phyloP scores from a whole-genome alignment of 2,113 vertebrate genomes.

The Chamaetylas fuelleborni region DNA sequence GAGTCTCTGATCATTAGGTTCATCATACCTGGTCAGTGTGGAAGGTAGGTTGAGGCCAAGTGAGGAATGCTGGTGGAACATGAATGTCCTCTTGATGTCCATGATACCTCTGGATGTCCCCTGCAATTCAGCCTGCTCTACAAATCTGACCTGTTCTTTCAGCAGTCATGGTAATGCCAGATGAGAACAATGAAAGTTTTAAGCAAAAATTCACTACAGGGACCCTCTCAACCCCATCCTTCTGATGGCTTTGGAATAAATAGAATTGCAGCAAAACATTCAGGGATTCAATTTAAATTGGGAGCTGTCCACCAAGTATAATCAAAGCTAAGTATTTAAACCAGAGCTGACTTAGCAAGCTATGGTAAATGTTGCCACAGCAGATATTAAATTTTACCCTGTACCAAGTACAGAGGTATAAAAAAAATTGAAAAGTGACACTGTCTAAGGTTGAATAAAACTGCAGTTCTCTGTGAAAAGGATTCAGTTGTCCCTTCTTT shows the following conservation, averaged over 20 bases:
- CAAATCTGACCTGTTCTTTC: background rate
- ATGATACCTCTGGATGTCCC: background rate
- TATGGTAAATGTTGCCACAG: background rate
- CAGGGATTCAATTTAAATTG: background rate
- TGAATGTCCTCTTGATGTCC: background rate
- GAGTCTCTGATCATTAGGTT: background rate
- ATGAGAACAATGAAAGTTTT: background rate
- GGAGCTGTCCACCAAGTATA: background rate
- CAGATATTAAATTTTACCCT: background rate
- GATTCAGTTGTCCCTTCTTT: background rate
- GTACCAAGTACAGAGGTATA: background rate
- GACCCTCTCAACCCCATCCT: background rate
- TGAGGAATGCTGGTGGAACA: background rate
- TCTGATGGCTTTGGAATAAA: background rate
- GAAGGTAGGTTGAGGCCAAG: background rate
- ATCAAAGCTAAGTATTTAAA: background rate
- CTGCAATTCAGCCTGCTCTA: background rate
- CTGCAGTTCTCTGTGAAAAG: background rate
- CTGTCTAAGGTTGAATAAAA: background rate
- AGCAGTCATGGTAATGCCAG: accelerated
- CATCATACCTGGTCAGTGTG: background rate
- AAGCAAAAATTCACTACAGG: background rate
- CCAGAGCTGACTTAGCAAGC: background rate
- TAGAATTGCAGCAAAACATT: background rate
- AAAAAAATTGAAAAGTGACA: background rate